Conservation (phyloP, 2,113 vertebrate species). For the Cyanocitta stelleri region DNA sequence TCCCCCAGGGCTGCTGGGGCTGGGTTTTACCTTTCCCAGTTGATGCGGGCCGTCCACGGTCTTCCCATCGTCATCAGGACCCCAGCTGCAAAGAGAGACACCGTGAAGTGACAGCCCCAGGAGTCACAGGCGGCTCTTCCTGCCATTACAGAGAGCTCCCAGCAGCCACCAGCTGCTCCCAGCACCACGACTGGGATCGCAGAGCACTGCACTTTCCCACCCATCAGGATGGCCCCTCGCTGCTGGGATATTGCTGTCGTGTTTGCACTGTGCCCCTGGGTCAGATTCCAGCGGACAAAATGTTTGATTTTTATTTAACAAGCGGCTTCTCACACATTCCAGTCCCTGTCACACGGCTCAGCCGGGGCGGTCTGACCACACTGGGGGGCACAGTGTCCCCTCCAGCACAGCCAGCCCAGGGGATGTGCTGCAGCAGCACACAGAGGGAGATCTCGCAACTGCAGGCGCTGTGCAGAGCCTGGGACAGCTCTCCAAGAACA, state of each 20-base stretch:
- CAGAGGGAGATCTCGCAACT: neutral
- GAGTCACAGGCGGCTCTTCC: neutral
- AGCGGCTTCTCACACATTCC: neutral
- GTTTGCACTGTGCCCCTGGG: neutral
- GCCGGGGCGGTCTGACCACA: neutral
- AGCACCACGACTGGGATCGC: fast-evolving
- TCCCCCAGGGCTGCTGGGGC: neutral
- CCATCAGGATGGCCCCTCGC: neutral
- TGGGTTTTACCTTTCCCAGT: constrained; percentile 84
- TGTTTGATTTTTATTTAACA: neutral
- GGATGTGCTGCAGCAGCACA: neutral
- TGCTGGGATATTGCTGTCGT: fast-evolving
- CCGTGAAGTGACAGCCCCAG: neutral
- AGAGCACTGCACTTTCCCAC: neutral
- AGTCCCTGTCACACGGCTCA: fast-evolving
- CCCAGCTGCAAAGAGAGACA: constrained; percentile 82
- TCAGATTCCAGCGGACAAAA: neutral
- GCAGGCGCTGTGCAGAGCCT: neutral
- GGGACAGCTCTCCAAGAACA: neutral
- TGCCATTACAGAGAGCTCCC: fast-evolving
- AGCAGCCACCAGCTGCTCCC: neutral
- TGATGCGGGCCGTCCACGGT: constrained; percentile 96
- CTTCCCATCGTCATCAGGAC: constrained; percentile 94
- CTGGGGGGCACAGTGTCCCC: neutral
- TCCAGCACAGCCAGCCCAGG: neutral